Evolutionary conservation across 2,888 invertebrate species (phyloP).

Genomic region (Spicauda simplicius): DNA sequence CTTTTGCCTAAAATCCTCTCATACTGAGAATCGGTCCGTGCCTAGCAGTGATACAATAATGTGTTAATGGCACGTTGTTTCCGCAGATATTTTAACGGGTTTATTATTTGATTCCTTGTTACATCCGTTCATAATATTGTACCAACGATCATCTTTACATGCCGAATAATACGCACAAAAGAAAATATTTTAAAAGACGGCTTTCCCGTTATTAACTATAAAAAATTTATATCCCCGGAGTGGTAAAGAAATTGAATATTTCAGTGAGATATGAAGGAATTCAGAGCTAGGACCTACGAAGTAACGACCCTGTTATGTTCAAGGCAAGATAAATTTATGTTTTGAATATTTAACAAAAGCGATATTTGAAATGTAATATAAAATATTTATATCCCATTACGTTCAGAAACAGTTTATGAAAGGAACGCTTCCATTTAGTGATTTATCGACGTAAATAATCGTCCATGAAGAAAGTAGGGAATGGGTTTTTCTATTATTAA

Average conservation of each 20-base stretch:
- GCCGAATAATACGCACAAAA: slow-evolving; percentile 4
- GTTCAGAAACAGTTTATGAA: too few species aligned
- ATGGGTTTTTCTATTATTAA: too few species aligned
- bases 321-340: background rate
- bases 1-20: too few species aligned
- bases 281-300: background rate
- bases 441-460: too few species aligned
- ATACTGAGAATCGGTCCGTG: too few species aligned
- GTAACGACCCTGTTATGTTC: background rate
- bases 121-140: background rate
- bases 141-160: background rate
- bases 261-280: slow-evolving; percentile 2
- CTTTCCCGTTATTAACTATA: slow-evolving; percentile 7
- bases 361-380: too few species aligned
- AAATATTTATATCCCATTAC: too few species aligned
- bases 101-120: background rate
- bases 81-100: background rate
- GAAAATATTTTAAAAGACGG: background rate
- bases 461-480: too few species aligned
- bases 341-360: background rate
- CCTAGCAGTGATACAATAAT: too few species aligned
- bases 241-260: slow-evolving; percentile 3
- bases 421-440: too few species aligned
- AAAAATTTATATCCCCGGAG: slow-evolving; percentile 7
- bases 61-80: too few species aligned